phyloP scores from a whole-genome alignment of 2,113 vertebrate species.

The Coracopsis vasa region DNA sequence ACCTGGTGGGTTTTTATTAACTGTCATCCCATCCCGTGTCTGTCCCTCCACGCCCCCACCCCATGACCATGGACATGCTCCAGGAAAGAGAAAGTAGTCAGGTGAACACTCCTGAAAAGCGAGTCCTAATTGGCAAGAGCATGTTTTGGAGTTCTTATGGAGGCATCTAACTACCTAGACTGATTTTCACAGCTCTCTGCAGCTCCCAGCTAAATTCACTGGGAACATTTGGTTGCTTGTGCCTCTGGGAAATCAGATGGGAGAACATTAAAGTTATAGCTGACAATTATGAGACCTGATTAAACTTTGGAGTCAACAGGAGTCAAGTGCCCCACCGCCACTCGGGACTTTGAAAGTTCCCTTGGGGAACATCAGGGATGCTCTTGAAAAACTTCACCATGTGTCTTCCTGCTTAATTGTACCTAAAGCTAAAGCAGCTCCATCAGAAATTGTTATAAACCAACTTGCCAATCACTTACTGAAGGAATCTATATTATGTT shows the following conservation, averaged over 20 bases:
- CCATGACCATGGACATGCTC: rapidly evolving
- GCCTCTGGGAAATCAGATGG: background rate
- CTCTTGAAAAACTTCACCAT: background rate
- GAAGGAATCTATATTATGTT: background rate
- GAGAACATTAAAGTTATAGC: background rate
- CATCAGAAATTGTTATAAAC: background rate
- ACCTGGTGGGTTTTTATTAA: background rate
- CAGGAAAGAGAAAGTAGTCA: background rate
- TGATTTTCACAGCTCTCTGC: background rate
- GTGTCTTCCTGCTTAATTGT: background rate
- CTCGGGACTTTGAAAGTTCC: background rate
- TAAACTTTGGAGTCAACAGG: background rate
- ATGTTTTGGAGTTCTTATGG: background rate
- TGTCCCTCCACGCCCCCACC: too few species aligned
- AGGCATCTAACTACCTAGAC: background rate
- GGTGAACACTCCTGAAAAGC: background rate
- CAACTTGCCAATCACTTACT: background rate
- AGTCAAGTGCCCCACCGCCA: rapidly evolving
- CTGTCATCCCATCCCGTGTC: too few species aligned
- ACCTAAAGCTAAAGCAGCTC: background rate
- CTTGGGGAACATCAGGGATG: background rate
- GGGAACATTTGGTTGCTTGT: background rate
- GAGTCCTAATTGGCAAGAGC: background rate
- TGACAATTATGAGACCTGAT: background rate
- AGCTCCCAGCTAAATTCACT: background rate